A percentile compares a stretch with the other conserved stretches of the same genome.
Evolutionary conservation across 1,140 invertebrate species (phyloP).

Genomic region (Atopsyche davidsoni): DNA sequence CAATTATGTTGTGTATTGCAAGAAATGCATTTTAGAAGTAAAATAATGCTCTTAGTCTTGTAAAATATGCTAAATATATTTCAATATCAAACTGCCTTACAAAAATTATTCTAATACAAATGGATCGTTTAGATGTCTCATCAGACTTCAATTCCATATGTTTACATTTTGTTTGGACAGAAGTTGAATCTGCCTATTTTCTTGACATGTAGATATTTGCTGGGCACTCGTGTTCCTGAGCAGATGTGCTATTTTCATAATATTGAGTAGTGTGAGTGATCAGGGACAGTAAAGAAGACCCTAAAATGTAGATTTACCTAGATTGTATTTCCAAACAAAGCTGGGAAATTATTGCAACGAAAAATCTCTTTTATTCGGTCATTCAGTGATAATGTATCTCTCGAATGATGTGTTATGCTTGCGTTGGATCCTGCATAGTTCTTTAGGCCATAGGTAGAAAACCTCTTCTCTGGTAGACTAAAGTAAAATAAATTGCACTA

Average conservation of each 20-base stretch:
- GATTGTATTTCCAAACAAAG: constrained; percentile 15
- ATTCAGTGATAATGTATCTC: too few relatives aligned
- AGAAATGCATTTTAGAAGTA: constrained; percentile 5
- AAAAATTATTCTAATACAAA: constrained; percentile 22
- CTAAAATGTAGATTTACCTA: too few relatives aligned
- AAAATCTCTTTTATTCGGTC: not conserved
- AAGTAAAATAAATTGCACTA: too few relatives aligned
- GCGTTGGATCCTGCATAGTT: too few relatives aligned
- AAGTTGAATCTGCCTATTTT: constrained; percentile 20
- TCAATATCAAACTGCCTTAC: constrained; percentile 30
- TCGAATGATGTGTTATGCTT: too few relatives aligned
- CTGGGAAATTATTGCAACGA: not conserved
- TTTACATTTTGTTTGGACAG: constrained; percentile 12
- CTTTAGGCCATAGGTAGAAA: too few relatives aligned
- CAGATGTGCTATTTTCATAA: constrained; percentile 27
- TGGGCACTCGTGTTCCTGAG: constrained; percentile 12
- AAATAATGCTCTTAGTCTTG: constrained; percentile 1
- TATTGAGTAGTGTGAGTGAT: constrained; percentile 4
- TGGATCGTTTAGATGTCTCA: constrained; percentile 14
- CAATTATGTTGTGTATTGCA: constrained; percentile 3
- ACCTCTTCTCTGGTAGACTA: too few relatives aligned
- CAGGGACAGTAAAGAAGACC: too few relatives aligned
- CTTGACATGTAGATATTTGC: constrained; percentile 21
- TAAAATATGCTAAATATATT: constrained; percentile 23
- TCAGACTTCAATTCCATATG: constrained; percentile 4